Evolutionary conservation across 2,113 vertebrate genomes (phyloP).

Genomic region (Bubo bubo): DNA sequence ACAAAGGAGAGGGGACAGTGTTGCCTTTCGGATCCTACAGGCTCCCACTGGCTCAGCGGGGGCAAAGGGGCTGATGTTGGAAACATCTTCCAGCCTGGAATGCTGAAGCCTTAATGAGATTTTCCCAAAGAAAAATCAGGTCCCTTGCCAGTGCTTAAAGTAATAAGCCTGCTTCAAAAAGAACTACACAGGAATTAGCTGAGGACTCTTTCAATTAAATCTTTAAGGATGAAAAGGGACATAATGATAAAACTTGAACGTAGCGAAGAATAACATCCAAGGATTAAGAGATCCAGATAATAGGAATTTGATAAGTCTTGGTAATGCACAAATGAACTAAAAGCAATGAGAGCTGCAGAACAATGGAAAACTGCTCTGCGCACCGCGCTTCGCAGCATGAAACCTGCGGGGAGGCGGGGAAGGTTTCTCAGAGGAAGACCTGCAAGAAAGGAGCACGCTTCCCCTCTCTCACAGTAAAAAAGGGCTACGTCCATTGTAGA

Average conservation of each 20-base stretch:
- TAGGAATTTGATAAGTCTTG: neutral
- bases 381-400: neutral
- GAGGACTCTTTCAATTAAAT: neutral
- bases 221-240: neutral
- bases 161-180: neutral
- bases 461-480: neutral
- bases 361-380: neutral
- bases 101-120: neutral
- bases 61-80: rapidly evolving
- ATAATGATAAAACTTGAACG: neutral
- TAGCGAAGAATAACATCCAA: neutral
- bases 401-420: neutral
- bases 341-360: neutral
- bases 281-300: neutral
- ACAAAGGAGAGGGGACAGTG: neutral
- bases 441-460: neutral
- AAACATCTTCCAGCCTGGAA: neutral
- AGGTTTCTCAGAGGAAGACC: neutral
- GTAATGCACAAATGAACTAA: neutral
- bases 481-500: rapidly evolving
- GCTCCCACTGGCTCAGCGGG: rapidly evolving
- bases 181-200: neutral
- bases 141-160: neutral
- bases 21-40: neutral
- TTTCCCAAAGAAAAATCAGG: neutral